Conservation (phyloP, 2,888 invertebrate genomes). For the Phorcus lineatus region DNA sequence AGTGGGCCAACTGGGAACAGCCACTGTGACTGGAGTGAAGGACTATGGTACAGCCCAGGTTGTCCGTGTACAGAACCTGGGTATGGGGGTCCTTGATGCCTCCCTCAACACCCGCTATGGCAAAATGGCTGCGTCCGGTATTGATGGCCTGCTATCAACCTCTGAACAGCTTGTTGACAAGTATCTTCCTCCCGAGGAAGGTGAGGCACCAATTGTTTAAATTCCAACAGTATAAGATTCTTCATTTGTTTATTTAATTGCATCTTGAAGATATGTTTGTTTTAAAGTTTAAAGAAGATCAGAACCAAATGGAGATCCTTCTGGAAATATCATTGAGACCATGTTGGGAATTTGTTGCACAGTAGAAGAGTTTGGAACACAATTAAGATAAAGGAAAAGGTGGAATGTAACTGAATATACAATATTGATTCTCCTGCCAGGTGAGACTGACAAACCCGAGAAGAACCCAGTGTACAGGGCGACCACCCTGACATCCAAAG, state of each 20-base stretch:
- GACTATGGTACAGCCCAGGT: constrained; percentile 56
- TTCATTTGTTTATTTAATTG: too few relatives aligned
- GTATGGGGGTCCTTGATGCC: constrained; percentile 75
- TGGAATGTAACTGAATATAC: too few relatives aligned
- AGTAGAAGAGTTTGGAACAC: too few relatives aligned
- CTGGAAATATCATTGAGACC: too few relatives aligned
- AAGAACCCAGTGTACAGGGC: constrained; percentile 56
- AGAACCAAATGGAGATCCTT: too few relatives aligned
- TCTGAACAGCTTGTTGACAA: constrained; percentile 86
- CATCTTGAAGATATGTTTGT: too few relatives aligned
- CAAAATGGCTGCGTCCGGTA: constrained; percentile 74
- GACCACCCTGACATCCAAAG: constrained; percentile 58
- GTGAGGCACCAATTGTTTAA: constrained; percentile 10
- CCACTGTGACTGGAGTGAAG: constrained; percentile 46
- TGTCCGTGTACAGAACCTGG: constrained; percentile 76
- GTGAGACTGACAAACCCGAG: constrained; percentile 31
- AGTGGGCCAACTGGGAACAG: constrained; percentile 44
- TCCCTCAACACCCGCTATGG: constrained; percentile 61
- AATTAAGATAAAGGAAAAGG: too few relatives aligned
- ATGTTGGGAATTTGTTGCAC: too few relatives aligned
- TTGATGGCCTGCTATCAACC: constrained; percentile 82
- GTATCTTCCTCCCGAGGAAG: constrained; percentile 80
- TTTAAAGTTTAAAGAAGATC: too few relatives aligned
- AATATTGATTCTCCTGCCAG: background rate
- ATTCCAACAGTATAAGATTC: too few relatives aligned